Evolutionary conservation across 2,888 invertebrate species (phyloP), one percentile per base, ranked within the genome.

Genomic region (Deilephila porcellus): DNA sequence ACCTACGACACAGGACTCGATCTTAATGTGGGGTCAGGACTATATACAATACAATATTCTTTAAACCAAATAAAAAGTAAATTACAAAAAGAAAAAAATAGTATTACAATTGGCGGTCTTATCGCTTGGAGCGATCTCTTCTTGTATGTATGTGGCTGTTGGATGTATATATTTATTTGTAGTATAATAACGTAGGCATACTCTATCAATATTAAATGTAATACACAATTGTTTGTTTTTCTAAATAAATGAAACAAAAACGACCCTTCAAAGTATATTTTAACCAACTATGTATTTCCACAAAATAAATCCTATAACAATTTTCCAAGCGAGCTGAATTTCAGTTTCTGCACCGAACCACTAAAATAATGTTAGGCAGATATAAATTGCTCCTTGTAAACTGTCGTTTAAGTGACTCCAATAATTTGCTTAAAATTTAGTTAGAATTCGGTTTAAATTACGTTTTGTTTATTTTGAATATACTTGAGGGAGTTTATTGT

Each of bases 351-450:
- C 45, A 45, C 17, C 52, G 25, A 52, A 7, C 67, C 67, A 67
- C 25, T 67, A 17, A 64, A 63, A 64, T 64, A 45, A 52, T 67
- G 67, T 52, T 67, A 25, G 52, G 25, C 67, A 67, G 67, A 67
- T 67, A 67, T 52, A 64, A 64, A 64, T 64, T 64, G 45, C 64
- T 37, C 37, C 20, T 67, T 52, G 45, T 67, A 25, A 17, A 67
- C 20, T 52, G 14, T 52, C 45, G 17, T 67, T 67, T 67, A 67
- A 14, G 37, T n/a, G 45, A 52, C 45, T 67, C 45, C 45, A 67
- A 67, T 67, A 45, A 45, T 25, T 67, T 3, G 45, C 45, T 67
- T 45, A 67, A 67, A 67, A 67, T 45, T 67, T 63, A 19, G 34
- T 32, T 32, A 8, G 37, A 6, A 52, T 6, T 4, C 11, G 45